Evolutionary conservation across 2,113 vertebrate species (phyloP).

Genomic region (Chrysochloris asiatica): DNA sequence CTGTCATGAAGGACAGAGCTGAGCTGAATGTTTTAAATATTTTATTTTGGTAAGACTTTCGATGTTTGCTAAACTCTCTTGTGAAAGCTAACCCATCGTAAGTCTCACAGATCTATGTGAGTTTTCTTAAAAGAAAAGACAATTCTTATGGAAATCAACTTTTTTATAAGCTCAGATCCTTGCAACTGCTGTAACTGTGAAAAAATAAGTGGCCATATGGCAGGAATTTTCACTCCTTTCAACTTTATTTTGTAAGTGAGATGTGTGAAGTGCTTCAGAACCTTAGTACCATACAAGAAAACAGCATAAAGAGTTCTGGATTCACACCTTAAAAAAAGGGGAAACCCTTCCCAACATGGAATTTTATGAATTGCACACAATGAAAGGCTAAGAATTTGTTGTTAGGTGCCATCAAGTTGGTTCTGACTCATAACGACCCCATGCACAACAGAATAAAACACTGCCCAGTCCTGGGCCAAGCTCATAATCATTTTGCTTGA

Average conservation of each 20-base stretch:
- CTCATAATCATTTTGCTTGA: too few relatives aligned
- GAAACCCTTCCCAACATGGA: constrained; percentile 39
- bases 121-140: constrained; percentile 56
- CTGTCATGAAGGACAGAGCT: neutral
- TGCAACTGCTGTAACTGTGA: constrained; percentile 53
- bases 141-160: constrained; percentile 51
- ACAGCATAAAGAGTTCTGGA: constrained; percentile 65
- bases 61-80: neutral
- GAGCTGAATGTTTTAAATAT: too few relatives aligned
- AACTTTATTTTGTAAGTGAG: constrained; percentile 70
- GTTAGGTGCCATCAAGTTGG: too few relatives aligned
- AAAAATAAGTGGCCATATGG: constrained; percentile 77
- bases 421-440: too few relatives aligned
- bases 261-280: constrained; percentile 75
- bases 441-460: too few relatives aligned
- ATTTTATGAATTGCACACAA: constrained; percentile 74
- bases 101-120: neutral
- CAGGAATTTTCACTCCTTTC: constrained; percentile 72
- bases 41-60: neutral
- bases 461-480: too few relatives aligned
- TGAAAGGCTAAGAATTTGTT: too few relatives aligned
- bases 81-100: neutral
- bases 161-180: too few relatives aligned
- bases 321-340: constrained; percentile 74
- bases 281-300: constrained; percentile 69